Base-by-base conservation (phyloP, 2,888 invertebrate genomes). In the Cenopis cana region DNA sequence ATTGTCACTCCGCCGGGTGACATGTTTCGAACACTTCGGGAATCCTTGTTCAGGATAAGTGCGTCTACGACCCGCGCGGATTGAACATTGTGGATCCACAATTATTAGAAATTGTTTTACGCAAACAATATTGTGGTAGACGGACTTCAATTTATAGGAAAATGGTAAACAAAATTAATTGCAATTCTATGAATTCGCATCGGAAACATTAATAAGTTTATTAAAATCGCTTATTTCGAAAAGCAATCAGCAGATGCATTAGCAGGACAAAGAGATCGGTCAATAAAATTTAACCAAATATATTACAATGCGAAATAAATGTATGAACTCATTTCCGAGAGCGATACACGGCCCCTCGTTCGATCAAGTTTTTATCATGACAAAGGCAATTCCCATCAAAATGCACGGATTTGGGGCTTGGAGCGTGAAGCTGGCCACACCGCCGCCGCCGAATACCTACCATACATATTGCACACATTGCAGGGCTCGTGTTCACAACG, bases 311-410 rank as follows among this genome's bases (percentile, higher is more conserved):
- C 81, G 82, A 81, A 85, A 88, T 85, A 85, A 86, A 85, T 86
- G 87, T 85, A 87, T 86, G 82, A 83, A 85, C 85, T 88, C 87
- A 90, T 90, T 90, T 90, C 90, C 90, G 84, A 82, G 72, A 72
- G 78, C 75, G 78, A 81, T 84, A 82, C 82, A 81, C 83, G 83
- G 79, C 82, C 81, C 83, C 83, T 77, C 81, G 84, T 82, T 77
- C 82, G 80, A 83, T 86, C 86, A 69, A 59, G 72, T 64, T 74
- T 89, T 89, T 89, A 82, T 89, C 86, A 85, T 86, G 84, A 88
- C 89, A 89, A 89, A 89, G 86, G 86, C 85, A 84, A 82, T 85
- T 85, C 80, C 84, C 86, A 89, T 90, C 87, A 89, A 88, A 89
- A 89, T 90, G 85, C 88, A 88, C 85, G 85, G 85, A 85, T 86